Evolutionary conservation across 2,888 invertebrate genomes (phyloP).

Genomic region (Apotomis capreana): DNA sequence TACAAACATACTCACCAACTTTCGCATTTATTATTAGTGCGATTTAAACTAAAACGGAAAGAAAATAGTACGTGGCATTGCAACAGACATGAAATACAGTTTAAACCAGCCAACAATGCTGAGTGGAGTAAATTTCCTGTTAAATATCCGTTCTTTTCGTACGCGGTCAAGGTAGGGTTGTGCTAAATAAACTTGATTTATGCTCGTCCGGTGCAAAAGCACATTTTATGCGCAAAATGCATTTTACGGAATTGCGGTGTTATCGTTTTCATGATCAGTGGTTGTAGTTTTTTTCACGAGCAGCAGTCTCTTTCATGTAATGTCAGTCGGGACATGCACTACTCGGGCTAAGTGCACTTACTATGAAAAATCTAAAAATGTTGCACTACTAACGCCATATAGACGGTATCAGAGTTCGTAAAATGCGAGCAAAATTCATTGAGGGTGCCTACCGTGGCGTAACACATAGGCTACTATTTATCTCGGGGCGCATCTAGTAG

Average conservation of each 20-base stretch:
- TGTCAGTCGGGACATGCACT: too few relatives aligned
- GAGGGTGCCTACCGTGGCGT: too few relatives aligned
- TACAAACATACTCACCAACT: too few relatives aligned
- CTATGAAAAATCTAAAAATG: too few relatives aligned
- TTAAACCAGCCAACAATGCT: not conserved
- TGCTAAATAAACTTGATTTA: conserved; percentile 17
- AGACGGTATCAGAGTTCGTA: too few relatives aligned
- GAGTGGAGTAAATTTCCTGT: conserved; percentile 13
- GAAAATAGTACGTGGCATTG: too few relatives aligned
- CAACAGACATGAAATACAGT: not conserved
- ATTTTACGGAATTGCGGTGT: conserved; percentile 68
- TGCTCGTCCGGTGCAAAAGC: conserved; percentile 2
- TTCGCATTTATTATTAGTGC: not conserved
- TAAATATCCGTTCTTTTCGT: conserved; percentile 17
- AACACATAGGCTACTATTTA: too few relatives aligned
- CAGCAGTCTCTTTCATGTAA: too few relatives aligned
- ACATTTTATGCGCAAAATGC: conserved; percentile 48
- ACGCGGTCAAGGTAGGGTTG: conserved; percentile 1
- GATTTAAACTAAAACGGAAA: not conserved
- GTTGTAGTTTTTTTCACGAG: not conserved
- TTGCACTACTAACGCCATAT: too few relatives aligned
- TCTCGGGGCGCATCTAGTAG: too few relatives aligned
- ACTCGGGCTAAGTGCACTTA: too few relatives aligned
- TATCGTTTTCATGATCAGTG: conserved; percentile 65
- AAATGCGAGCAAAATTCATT: too few relatives aligned